A percentile compares a stretch with the other conserved stretches of the same genome.
Evolutionary conservation across 1,140 invertebrate genomes (phyloP).

Genomic region (Rhizoglyphus robini): DNA sequence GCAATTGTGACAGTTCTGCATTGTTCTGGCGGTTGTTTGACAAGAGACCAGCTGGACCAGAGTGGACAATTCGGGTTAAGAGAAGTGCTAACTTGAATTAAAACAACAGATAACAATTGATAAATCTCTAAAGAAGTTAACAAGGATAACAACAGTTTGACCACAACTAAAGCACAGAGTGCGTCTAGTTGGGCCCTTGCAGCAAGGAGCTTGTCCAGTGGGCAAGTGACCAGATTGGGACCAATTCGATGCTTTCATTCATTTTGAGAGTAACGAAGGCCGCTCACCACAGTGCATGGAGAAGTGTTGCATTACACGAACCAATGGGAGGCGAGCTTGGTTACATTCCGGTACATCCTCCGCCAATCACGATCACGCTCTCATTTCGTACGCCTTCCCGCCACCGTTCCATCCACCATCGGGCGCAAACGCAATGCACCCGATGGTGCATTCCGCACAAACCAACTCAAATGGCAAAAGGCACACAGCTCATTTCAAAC

Average conservation of each 20-base stretch:
- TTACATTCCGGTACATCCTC: not conserved
- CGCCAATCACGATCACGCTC: not conserved
- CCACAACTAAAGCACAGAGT: not conserved
- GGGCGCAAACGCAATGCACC: too few relatives aligned
- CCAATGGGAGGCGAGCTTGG: not conserved
- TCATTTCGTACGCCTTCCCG: not conserved
- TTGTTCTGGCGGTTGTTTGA: not conserved
- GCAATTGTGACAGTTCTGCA: conserved; percentile 10
- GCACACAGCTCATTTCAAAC: too few relatives aligned
- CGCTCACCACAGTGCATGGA: too few relatives aligned
- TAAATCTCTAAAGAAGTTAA: conserved; percentile 1
- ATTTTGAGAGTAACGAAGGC: too few relatives aligned
- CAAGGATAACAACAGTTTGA: not conserved
- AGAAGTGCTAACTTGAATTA: not conserved
- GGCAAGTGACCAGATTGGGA: not conserved
- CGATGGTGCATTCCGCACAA: too few relatives aligned
- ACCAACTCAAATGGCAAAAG: too few relatives aligned
- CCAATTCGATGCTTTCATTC: too few relatives aligned
- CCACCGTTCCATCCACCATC: not conserved
- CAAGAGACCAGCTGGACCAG: not conserved
- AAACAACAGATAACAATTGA: not conserved
- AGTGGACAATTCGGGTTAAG: too few relatives aligned
- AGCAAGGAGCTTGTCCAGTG: not conserved
- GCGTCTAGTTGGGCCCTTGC: not conserved
- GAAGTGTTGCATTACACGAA: not conserved